phyloP scores from a whole-genome alignment of 2,797 vertebrate genomes.

The Tolypeutes matacus region DNA sequence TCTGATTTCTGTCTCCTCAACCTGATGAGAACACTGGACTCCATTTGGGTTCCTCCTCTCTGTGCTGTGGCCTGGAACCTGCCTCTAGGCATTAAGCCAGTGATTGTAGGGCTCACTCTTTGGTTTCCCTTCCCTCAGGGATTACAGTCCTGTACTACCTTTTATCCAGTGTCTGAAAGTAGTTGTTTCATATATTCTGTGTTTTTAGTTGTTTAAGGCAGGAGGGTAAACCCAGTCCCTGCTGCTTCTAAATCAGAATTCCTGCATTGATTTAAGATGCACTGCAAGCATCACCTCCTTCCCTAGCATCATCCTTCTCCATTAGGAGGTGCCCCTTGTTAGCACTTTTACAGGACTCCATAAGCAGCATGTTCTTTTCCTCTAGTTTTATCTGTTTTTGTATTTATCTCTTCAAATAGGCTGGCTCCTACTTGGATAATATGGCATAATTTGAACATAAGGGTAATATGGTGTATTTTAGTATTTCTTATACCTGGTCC shows the following conservation, averaged over 20 bases:
- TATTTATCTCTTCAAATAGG: constrained; percentile 2
- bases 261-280: neutral
- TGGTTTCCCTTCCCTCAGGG: neutral
- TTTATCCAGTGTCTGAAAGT: neutral
- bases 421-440: neutral
- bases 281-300: neutral
- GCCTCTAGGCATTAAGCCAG: neutral
- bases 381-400: neutral
- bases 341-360: neutral
- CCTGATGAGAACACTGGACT: neutral
- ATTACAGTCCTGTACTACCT: neutral
- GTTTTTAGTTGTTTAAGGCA: neutral
- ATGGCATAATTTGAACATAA: neutral
- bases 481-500: neutral
- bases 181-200: neutral
- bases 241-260: neutral
- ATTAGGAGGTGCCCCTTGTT: neutral
- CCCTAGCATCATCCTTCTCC: neutral
- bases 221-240: neutral
- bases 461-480: neutral
- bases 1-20: neutral
- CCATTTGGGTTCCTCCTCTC: neutral
- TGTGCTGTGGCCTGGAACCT: neutral
- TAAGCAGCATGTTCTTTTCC: neutral
- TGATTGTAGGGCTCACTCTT: neutral